Conservation (phyloP, 2,113 vertebrate species). For the Notechis scutatus region DNA sequence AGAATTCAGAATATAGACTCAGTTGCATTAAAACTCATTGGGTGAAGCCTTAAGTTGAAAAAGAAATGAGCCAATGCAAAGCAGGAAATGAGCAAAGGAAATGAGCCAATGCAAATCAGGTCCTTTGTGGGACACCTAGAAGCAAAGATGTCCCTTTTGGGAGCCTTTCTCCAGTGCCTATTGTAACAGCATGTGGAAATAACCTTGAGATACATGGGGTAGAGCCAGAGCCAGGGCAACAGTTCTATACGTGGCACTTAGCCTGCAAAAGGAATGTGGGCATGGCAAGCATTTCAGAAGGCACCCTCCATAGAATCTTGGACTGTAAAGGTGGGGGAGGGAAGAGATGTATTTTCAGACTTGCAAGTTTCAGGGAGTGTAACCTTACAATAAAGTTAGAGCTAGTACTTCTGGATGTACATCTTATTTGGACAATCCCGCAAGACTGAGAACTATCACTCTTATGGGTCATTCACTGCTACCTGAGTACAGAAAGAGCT, state of each 20-base stretch:
- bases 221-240: not conserved
- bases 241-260: not conserved
- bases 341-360: not conserved
- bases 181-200: not conserved
- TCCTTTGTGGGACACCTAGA: not conserved
- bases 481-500: not conserved
- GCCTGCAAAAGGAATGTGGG: not conserved
- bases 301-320: not conserved
- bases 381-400: not conserved
- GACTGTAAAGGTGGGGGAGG: not conserved
- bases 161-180: not conserved
- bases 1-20: not conserved
- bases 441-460: not conserved
- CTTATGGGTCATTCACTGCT: not conserved
- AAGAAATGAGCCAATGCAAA: not conserved
- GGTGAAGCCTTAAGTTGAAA: not conserved
- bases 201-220: not conserved
- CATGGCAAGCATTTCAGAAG: not conserved
- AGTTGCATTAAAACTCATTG: not conserved
- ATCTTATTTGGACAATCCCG: not conserved
- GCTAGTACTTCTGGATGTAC: not conserved
- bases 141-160: not conserved
- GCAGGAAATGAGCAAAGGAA: not conserved
- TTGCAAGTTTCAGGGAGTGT: not conserved
- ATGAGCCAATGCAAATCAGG: not conserved